Conservation (phyloP, 2,113 vertebrate genomes). For the Passer domesticus region DNA sequence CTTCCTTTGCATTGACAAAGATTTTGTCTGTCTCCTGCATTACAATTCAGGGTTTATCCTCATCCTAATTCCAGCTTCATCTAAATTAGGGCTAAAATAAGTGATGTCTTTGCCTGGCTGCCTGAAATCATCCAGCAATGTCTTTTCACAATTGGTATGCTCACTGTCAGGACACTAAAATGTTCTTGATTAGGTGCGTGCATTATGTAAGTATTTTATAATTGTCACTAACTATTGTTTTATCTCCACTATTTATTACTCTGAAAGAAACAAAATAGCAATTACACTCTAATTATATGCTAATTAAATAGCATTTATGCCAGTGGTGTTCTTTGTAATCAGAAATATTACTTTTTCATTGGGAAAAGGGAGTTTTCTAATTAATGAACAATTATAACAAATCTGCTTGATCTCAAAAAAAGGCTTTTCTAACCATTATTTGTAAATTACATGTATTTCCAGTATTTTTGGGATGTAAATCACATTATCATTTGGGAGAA, state of each 20-base stretch:
- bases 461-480: neutral
- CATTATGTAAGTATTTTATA: neutral
- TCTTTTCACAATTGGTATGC: neutral
- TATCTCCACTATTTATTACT: constrained; percentile 11
- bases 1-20: neutral
- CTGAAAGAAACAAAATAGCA: constrained; percentile 25
- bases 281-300: neutral
- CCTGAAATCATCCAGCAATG: neutral
- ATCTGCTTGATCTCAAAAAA: neutral
- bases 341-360: neutral
- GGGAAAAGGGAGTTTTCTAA: neutral
- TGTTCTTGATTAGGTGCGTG: neutral
- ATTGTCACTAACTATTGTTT: constrained; percentile 17
- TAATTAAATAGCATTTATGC: constrained; percentile 11
- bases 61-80: neutral
- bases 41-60: neutral
- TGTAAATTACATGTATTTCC: neutral
- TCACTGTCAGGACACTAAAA: neutral
- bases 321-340: neutral
- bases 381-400: neutral
- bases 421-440: neutral
- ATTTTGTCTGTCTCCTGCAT: neutral
- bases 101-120: neutral
- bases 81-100: neutral
- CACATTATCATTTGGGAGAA: neutral